phyloP scores from a whole-genome alignment of 2,797 vertebrate genomes.

The Ctenopoma kingsleyae region DNA sequence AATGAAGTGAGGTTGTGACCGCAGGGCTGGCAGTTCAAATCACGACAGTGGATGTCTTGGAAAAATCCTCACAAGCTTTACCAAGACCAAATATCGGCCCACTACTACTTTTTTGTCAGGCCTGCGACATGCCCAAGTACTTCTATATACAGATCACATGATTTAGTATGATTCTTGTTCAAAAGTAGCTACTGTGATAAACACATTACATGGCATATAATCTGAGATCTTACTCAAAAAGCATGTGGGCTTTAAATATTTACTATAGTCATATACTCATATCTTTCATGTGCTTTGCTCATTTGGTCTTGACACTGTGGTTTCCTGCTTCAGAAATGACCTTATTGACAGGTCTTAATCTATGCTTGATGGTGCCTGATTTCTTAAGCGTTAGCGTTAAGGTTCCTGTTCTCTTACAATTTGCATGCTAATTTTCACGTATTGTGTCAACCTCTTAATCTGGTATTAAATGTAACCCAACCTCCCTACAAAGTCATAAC shows the following conservation, averaged over 20 bases:
- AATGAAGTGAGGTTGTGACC: constrained; percentile 63
- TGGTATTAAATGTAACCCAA: not conserved
- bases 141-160: not conserved
- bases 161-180: not conserved
- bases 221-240: not conserved
- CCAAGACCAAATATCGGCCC: not conserved
- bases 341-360: too few relatives aligned
- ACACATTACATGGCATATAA: not conserved
- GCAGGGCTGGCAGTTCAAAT: constrained; percentile 35
- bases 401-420: not conserved
- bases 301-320: not conserved
- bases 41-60: constrained; percentile 14
- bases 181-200: not conserved
- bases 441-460: not conserved
- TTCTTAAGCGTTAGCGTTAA: too few relatives aligned
- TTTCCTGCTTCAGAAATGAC: not conserved
- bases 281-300: not conserved
- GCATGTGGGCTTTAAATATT: not conserved
- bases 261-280: not conserved
- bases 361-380: not conserved
- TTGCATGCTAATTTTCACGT: too few relatives aligned
- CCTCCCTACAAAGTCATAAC: too few relatives aligned
- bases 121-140: not conserved
- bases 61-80: constrained; percentile 15
- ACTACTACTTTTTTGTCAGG: not conserved